Conservation (phyloP, 2,113 vertebrate genomes). For the Thalassoma bifasciatum region DNA sequence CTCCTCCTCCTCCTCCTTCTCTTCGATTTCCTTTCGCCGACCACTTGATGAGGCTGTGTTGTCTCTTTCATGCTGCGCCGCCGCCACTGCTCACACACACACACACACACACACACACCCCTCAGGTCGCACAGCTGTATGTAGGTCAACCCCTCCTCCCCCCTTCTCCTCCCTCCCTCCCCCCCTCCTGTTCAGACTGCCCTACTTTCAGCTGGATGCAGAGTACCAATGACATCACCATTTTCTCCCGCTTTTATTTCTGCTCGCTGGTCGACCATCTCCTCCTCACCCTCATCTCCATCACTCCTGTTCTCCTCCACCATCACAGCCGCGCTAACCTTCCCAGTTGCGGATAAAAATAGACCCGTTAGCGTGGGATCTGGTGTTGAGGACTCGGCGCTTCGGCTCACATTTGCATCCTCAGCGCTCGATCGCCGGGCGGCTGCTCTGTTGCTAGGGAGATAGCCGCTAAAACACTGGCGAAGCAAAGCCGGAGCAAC, state of each 20-base stretch:
- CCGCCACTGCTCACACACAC: constrained; percentile 35
- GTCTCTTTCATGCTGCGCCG: constrained; percentile 54
- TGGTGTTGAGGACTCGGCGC: constrained; percentile 18
- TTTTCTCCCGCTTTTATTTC: constrained; percentile 19
- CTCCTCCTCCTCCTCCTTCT: constrained; percentile 17
- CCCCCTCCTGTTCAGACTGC: constrained; percentile 70
- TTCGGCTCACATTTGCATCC: constrained; percentile 60
- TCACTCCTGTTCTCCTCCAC: constrained; percentile 28
- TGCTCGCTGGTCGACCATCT: constrained; percentile 38
- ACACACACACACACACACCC: constrained; percentile 54
- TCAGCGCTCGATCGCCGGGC: constrained; percentile 21
- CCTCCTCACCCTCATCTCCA: constrained; percentile 36
- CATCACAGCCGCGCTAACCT: constrained; percentile 28
- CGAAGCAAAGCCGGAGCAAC: constrained; percentile 19
- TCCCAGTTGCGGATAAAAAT: constrained; percentile 35
- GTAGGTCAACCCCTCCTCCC: constrained; percentile 81
- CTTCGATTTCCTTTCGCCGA: constrained; percentile 35
- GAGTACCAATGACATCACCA: constrained; percentile 79
- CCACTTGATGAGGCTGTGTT: constrained; percentile 68
- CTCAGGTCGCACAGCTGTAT: constrained; percentile 83
- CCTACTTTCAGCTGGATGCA: constrained; percentile 83
- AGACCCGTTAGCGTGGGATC: constrained; percentile 36
- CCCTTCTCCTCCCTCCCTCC: constrained; percentile 35
- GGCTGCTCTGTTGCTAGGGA: constrained; percentile 70
- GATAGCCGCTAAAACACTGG: constrained; percentile 39